Conservation (phyloP, 1,140 invertebrate genomes). For the Riptortus pedestris region DNA sequence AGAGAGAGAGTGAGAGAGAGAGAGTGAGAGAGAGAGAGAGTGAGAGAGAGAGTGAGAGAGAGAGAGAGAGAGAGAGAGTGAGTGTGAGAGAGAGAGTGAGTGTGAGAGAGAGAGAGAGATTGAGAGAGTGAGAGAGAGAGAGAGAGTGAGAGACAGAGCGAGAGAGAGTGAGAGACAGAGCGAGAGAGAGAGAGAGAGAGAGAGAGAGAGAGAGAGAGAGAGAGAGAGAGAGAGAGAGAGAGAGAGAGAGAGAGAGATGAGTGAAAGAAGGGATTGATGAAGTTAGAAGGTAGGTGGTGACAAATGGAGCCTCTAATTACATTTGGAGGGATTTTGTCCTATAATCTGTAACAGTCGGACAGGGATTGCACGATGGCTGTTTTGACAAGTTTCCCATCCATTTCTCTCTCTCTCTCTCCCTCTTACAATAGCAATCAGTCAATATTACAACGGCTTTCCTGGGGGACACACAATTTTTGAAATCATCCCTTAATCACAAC, state of each 20-base stretch:
- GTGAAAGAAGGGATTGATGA: no score
- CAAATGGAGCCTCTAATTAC: not conserved
- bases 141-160: constrained; percentile 23
- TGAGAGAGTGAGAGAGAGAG: constrained; percentile 19
- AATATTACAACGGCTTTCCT: no score
- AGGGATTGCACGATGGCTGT: no score
- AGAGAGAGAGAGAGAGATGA: not conserved
- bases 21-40: not conserved
- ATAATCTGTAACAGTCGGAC: not conserved
- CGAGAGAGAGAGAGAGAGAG: constrained; percentile 5
- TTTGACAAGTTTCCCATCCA: not conserved
- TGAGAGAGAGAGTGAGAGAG: not conserved
- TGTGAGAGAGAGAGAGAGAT: not conserved
- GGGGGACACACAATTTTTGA: no score
- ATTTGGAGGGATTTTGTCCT: not conserved
- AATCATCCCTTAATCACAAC: no score
- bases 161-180: no score
- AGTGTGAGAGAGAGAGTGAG: constrained; percentile 1
- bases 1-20: not conserved
- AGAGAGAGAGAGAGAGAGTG: constrained; percentile 7
- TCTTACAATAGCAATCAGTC: no score
- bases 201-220: not conserved
- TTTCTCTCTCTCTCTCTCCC: not conserved
- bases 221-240: not conserved
- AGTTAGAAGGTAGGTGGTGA: not conserved